Conservation (phyloP, 2,888 invertebrate species). For the Aporophyla nigra region DNA sequence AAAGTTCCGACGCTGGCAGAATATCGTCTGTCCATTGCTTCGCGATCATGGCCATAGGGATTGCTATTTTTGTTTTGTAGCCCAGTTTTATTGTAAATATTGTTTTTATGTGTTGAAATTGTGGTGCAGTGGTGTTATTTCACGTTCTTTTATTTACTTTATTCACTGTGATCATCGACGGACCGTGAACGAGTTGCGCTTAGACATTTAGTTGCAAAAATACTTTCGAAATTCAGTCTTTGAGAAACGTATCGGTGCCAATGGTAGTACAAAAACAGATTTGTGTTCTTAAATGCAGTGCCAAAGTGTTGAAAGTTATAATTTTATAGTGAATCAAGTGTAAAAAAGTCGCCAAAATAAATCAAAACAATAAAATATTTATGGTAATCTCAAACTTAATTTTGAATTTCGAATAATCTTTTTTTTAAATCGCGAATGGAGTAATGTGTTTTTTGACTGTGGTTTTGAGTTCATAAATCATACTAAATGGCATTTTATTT, state of each 20-base stretch:
- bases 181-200: slow-evolving; percentile 71
- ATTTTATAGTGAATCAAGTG: slow-evolving; percentile 15
- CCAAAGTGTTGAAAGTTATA: slow-evolving; percentile 69
- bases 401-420: slow-evolving; percentile 44
- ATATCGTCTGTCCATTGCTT: slow-evolving; percentile 45
- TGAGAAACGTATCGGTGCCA: slow-evolving; percentile 70
- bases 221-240: slow-evolving; percentile 73
- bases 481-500: slow-evolving; percentile 77
- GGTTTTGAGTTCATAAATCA: slow-evolving; percentile 42
- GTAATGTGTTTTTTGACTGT: slow-evolving; percentile 32
- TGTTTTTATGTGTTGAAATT: slow-evolving; percentile 84
- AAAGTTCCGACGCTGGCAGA: slow-evolving; percentile 57
- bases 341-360: slow-evolving; percentile 32
- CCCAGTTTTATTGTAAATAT: slow-evolving; percentile 87
- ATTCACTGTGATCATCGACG: slow-evolving; percentile 67
- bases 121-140: slow-evolving; percentile 71
- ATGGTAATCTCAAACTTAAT: slow-evolving; percentile 18
- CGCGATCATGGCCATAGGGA: slow-evolving; percentile 67
- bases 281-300: slow-evolving; percentile 75
- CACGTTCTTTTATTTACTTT: slow-evolving; percentile 69
- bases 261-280: slow-evolving; percentile 72
- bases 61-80: slow-evolving; percentile 87
- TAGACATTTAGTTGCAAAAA: slow-evolving; percentile 68
- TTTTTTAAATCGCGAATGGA: slow-evolving; percentile 12
- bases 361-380: slow-evolving; percentile 9